Evolutionary conservation across 2,797 vertebrate genomes (phyloP), one percentile per base, ranked within the genome.

Genomic region (Decapterus maruadsi): DNA sequence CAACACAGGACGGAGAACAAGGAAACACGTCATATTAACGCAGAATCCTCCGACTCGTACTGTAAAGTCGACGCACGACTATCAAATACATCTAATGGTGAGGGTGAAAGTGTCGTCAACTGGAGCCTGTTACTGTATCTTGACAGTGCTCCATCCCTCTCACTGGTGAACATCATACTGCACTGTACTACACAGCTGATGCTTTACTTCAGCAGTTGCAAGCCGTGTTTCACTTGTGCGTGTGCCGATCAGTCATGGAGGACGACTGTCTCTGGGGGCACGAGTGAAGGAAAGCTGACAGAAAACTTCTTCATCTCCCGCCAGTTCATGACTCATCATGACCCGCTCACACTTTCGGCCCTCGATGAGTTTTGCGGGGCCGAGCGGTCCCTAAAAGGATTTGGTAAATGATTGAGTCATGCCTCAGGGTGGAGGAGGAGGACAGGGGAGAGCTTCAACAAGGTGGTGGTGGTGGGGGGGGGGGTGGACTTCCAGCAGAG

Each of bases 301-400:
- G 42, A 54, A 50, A 85, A 85, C 80, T 75, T 80, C 53, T 71
- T 82, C 82, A 66, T 84, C 79, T 77, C 60, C 65, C 71, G 68
- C 19, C 67, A 34, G 66, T 79, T 82, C 82, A 70, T 78, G 85
- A 89, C 80, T 26, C 26, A 26, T 26, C 81, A 77, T 80, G 83
- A 91, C 85, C 83, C 45, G 0, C 76, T 85, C 76, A 69, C 36
- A 4, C 78, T 69, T 61, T 46, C 38, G 6, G 81, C 57, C 74
- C 64, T 73, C 72, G 57, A 71, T 74, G 72, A 78, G 70, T 26
- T 72, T 72, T 68, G 70, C 38, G 53, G 77, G 57, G 43, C 75
- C 61, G 70, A 84, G 60, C 11, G 3, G 77, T 73, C 87, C 77
- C 80, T 90, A 75, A 91, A 92, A 91, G 81, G 82, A 84, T 91